Percentiles rank a stretch among this genome's conserved stretches.
These are phyloP conservation scores for Exaiptasia diaphana DNA, from an alignment of 64 coral and sea anemone genomes.

Conservation along the genomic window DNA sequence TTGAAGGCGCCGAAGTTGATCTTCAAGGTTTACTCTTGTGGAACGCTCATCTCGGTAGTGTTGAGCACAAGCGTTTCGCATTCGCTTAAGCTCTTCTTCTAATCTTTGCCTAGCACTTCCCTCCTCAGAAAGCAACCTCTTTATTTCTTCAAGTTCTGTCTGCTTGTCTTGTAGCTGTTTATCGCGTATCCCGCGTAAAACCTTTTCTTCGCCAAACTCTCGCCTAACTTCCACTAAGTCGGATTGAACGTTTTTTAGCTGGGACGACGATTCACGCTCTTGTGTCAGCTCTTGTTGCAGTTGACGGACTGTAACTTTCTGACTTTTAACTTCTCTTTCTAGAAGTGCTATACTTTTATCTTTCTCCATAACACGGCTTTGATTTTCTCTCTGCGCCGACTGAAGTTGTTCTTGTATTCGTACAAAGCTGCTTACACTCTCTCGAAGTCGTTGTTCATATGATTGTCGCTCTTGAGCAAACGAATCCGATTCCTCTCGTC, in stretches of 20 bases:
- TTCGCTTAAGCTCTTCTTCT: slow-evolving; percentile 48
- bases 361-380: slow-evolving; percentile 19
- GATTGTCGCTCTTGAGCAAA: slow-evolving; percentile 34
- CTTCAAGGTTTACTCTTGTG: slow-evolving; percentile 45
- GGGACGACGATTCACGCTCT: slow-evolving; percentile 37
- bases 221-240: slow-evolving; percentile 48
- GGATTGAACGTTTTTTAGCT: slow-evolving; percentile 47
- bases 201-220: slow-evolving; percentile 62
- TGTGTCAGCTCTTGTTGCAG: slow-evolving; percentile 61
- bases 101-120: slow-evolving; percentile 24
- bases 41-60: slow-evolving; percentile 63
- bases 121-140: slow-evolving; percentile 25
- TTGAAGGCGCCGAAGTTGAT: slow-evolving; percentile 34
- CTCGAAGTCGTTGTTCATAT: slow-evolving; percentile 53
- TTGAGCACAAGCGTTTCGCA: slow-evolving; percentile 35
- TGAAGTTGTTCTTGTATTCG: too few species aligned
- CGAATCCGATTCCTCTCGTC: slow-evolving; percentile 30
- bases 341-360: slow-evolving; percentile 24
- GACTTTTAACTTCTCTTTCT: slow-evolving; percentile 45
- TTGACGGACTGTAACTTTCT: slow-evolving; percentile 27
- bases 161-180: slow-evolving; percentile 73
- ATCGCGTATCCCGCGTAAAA: slow-evolving; percentile 44
- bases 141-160: slow-evolving; percentile 30
- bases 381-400: slow-evolving; percentile 1
- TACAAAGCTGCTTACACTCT: slow-evolving; percentile 56